Evolutionary conservation across 92 coral and sea anemone genomes (phyloP), one percentile per base, ranked within the genome.

Genomic region (Palythoa caribaeorum): DNA sequence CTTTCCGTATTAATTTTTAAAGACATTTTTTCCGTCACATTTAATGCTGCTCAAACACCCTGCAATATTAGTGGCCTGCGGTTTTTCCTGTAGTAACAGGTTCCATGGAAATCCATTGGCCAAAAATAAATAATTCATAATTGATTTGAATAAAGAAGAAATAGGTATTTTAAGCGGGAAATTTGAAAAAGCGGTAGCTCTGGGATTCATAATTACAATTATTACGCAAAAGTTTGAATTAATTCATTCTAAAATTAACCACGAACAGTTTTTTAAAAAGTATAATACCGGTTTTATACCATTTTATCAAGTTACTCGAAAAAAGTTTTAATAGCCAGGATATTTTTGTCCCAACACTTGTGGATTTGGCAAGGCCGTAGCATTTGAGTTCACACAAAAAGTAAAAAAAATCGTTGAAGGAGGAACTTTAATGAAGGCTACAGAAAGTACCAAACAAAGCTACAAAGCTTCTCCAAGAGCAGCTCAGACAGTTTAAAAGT

Each of bases 321-420:
- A 69, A 7, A 17, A 15, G 14, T 78, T 54, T 57, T 40, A 53
- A 91, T 91, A 89, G 77, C 94, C 77, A 90, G 90, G 74, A 80
- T 86, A 70, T 92, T 92, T 89, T 83, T 92, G 87, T 55, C 94
- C 93, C 52, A 89, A 76, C 52, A 83, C 94, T 48, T 88, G 94
- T 50, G 94, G 94, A 44, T 91, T 91, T 77, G 94, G 80, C 8
- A 91, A 88, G 71, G 71, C 71, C 53, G 84, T 74, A 13, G 94
- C 89, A 2, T 77, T 60, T 54, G 87, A 91, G 73, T 40, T 91
- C 63, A 76, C 69, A 65, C 79, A 87, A 44, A 88, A 87, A 13
- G 72, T 79, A n/a, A 14, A 21, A 84, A 65, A 54, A 50, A 15
- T 60, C 38, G 2, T 38, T 75, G 38, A 36, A 52, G 37, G 76